These are phyloP conservation scores for Euphysa ruthae DNA, from an alignment of 30 jellyfish, hydroid and myxozoan species.

Conservation along the genomic window DNA sequence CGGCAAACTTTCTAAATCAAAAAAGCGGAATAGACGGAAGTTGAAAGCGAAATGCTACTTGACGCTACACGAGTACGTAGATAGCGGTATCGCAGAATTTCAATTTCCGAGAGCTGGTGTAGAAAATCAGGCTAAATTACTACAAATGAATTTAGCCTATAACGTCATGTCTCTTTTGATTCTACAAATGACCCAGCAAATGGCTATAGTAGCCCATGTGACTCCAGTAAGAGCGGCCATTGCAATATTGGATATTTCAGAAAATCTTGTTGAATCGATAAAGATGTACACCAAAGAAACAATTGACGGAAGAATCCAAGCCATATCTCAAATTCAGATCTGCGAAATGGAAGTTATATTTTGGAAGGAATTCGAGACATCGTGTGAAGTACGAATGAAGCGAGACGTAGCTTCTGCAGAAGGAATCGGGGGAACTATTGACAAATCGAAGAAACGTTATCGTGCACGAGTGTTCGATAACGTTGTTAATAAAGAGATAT, in stretches of 20 bases:
- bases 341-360: slow-evolving; percentile 21
- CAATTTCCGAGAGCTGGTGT: slow-evolving; percentile 14
- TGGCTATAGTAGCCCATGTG: slow-evolving; percentile 5
- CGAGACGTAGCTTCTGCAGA: slow-evolving; percentile 10
- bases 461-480: slow-evolving; percentile 28
- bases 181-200: slow-evolving; percentile 14
- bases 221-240: slow-evolving; percentile 21
- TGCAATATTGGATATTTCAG: slow-evolving; percentile 21
- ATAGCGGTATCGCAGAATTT: slow-evolving; percentile 19
- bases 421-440: slow-evolving; percentile 18
- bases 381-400: slow-evolving; percentile 28
- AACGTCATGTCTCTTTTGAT: slow-evolving; percentile 18
- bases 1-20: neutral
- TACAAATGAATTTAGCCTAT: slow-evolving; percentile 23
- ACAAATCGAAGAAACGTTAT: neutral
- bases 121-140: slow-evolving; percentile 15
- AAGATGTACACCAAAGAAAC: slow-evolving; percentile 12
- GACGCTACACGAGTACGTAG: slow-evolving; percentile 13
- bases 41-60: slow-evolving; percentile 20
- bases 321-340: slow-evolving; percentile 27
- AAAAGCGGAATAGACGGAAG: slow-evolving; percentile 8
- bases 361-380: slow-evolving; percentile 17
- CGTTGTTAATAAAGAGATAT: slow-evolving; percentile 15
- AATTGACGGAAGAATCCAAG: slow-evolving; percentile 27
- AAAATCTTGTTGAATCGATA: slow-evolving; percentile 5